Percentiles rank a stretch among this genome's conserved stretches.
phyloP scores from a whole-genome alignment of 2,113 vertebrate genomes.

The Drymodes brunneopygia region DNA sequence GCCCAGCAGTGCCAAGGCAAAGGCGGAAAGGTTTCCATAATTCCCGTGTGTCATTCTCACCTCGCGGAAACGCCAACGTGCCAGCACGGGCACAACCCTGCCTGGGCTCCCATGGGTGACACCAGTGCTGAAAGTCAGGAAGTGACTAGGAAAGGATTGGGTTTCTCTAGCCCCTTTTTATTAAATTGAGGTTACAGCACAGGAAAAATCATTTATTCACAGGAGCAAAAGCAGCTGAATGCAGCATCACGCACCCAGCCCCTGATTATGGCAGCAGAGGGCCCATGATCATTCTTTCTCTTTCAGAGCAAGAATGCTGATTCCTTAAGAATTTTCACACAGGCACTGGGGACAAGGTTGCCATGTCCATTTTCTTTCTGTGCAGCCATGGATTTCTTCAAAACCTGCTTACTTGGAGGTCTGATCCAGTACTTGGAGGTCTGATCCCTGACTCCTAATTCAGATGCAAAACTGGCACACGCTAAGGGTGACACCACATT shows the following conservation, averaged over 20 bases:
- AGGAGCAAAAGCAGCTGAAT: not conserved
- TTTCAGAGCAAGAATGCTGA: not conserved
- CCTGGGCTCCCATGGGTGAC: not conserved
- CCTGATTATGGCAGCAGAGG: not conserved
- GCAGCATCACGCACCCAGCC: not conserved
- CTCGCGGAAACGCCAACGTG: not conserved
- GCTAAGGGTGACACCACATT: slow-evolving; percentile 3
- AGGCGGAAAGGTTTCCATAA: not conserved
- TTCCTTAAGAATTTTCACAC: not conserved
- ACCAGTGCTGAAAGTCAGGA: not conserved
- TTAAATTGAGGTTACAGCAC: not conserved
- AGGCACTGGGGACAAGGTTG: not conserved
- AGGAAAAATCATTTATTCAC: not conserved
- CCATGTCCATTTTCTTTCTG: not conserved
- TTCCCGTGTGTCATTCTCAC: not conserved
- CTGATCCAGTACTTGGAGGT: slow-evolving; percentile 30
- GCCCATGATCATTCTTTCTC: not conserved
- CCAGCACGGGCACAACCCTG: not conserved
- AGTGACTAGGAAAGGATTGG: not conserved
- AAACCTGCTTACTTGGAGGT: slow-evolving; percentile 32
- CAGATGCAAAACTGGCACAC: slow-evolving; percentile 1
- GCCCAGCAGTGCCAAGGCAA: not conserved
- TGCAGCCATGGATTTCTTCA: not conserved
- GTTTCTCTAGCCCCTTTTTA: not conserved
- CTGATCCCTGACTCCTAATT: not conserved